These are phyloP conservation scores for Acinonyx jubatus DNA, from an alignment of 2,113 vertebrate species.

Conservation along the genomic window DNA sequence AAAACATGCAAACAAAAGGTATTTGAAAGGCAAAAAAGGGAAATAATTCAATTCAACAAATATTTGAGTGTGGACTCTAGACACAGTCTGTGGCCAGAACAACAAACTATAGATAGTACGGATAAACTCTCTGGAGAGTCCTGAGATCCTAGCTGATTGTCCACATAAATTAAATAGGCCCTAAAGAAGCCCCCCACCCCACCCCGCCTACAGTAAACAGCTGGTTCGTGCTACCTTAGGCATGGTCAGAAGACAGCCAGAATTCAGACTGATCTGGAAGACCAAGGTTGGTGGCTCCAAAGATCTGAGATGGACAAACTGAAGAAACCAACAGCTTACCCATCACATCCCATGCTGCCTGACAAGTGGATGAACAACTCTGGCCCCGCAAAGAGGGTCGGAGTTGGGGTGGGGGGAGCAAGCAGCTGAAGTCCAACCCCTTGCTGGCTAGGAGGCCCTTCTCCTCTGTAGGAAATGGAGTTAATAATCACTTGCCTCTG, in stretches of 20 bases:
- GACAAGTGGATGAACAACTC: no score
- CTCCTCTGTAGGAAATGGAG: neutral
- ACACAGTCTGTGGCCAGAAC: neutral
- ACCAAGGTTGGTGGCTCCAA: neutral
- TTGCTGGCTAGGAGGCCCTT: neutral
- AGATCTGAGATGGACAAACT: neutral
- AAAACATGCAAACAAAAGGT: neutral
- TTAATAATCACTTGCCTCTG: neutral
- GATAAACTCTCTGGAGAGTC: neutral
- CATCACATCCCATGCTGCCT: neutral
- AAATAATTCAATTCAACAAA: neutral
- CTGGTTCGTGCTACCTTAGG: neutral
- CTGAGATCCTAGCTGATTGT: neutral
- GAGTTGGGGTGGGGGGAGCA: fast-evolving
- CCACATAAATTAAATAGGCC: neutral
- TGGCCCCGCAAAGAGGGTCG: neutral
- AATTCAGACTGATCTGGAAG: neutral
- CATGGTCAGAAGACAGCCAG: neutral
- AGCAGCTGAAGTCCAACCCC: neutral
- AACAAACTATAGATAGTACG: neutral
- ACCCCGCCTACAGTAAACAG: neutral
- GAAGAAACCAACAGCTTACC: neutral
- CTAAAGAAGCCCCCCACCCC: neutral
- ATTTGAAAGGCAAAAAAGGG: neutral
- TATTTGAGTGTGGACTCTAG: neutral